A percentile compares a stretch with the other conserved stretches of the same genome.
Evolutionary conservation across 1,140 invertebrate genomes (phyloP).

Genomic region (Drosophila repletoides): DNA sequence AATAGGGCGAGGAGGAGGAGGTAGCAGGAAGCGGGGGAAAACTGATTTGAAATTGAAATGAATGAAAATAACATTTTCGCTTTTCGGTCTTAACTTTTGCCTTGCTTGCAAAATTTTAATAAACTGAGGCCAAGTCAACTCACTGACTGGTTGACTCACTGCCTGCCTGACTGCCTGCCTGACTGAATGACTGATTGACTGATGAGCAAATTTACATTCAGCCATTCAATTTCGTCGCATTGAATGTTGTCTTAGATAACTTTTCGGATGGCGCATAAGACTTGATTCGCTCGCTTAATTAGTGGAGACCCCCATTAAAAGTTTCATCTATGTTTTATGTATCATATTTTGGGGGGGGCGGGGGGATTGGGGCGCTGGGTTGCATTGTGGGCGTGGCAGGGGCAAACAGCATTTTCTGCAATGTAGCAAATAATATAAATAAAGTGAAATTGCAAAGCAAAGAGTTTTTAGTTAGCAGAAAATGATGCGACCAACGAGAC

Average conservation of each 20-base stretch:
- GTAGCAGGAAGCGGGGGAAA: too few relatives aligned
- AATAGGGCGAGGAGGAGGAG: too few relatives aligned
- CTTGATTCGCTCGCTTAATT: conserved; percentile 21
- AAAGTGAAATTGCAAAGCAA: conserved; percentile 73
- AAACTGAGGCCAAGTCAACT: conserved; percentile 27
- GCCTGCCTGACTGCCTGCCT: neutral
- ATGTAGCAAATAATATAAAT: conserved; percentile 77
- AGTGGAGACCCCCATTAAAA: conserved; percentile 43
- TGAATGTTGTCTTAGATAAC: neutral
- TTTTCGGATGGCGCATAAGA: neutral
- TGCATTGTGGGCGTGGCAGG: conserved; percentile 13
- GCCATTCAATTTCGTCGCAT: neutral
- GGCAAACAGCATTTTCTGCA: conserved; percentile 47
- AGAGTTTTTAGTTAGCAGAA: conserved; percentile 72
- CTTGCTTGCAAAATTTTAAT: conserved; percentile 62
- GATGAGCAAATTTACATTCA: conserved; percentile 5
- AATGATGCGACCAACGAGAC: conserved; percentile 56
- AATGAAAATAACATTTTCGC: conserved; percentile 44
- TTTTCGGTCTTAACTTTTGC: conserved; percentile 46
- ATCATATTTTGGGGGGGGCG: conserved; percentile 15
- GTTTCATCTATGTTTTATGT: conserved; percentile 37
- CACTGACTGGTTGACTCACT: neutral
- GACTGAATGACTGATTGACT: conserved; percentile 1
- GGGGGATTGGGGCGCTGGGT: neutral
- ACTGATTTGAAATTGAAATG: conserved; percentile 68